These are phyloP conservation scores for Melanerpes formicivorus DNA, from an alignment of 2,113 vertebrate species.

Conservation along the genomic window DNA sequence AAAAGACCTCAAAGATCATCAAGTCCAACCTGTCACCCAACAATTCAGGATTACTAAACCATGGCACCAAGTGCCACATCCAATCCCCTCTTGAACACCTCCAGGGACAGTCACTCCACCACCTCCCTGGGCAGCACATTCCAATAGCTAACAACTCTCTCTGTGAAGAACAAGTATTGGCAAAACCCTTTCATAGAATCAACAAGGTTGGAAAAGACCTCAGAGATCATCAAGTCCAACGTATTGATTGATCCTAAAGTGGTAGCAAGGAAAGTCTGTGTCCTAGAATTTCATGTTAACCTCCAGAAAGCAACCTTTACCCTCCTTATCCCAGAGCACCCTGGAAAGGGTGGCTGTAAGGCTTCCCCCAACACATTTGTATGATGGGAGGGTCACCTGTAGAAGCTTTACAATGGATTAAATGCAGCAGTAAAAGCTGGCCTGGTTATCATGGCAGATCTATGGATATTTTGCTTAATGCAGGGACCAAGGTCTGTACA, in stretches of 20 bases:
- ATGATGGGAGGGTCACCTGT: not conserved
- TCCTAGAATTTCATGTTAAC: not conserved
- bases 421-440: not conserved
- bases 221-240: too few species aligned
- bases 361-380: not conserved
- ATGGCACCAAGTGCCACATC: too few species aligned
- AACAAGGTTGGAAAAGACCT: too few species aligned
- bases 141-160: too few species aligned
- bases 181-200: not conserved
- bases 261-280: not conserved
- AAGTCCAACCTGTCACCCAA: too few species aligned
- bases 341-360: not conserved
- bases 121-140: too few species aligned
- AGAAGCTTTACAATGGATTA: not conserved
- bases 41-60: too few species aligned
- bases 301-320: not conserved
- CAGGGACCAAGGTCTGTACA: not conserved
- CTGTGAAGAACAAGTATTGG: not conserved
- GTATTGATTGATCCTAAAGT: not conserved
- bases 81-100: too few species aligned
- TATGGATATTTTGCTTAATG: not conserved
- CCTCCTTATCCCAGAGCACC: not conserved
- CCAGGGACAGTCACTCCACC: too few species aligned
- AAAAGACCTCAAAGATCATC: too few species aligned
- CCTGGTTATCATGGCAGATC: not conserved